phyloP scores from a whole-genome alignment of 1,140 invertebrate species.

The Acromyrmex heyeri region DNA sequence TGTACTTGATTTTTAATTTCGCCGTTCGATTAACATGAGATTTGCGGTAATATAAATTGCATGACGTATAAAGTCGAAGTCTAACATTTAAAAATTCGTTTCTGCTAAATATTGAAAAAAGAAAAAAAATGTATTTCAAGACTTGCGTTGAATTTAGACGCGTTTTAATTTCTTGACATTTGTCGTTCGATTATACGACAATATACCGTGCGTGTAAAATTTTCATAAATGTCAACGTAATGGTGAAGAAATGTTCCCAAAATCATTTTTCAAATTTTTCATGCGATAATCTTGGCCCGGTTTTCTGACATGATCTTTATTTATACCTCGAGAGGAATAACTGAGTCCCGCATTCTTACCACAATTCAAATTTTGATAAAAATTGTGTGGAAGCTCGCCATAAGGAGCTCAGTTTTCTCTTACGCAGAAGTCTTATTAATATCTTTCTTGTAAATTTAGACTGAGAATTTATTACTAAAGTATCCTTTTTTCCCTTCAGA shows the following conservation, averaged over 20 bases:
- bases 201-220: conserved; percentile 32
- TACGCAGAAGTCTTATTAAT: conserved; percentile 4
- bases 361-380: conserved; percentile 63
- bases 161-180: neutral
- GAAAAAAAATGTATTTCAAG: neutral
- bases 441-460: neutral
- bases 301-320: conserved; percentile 68
- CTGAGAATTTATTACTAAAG: neutral
- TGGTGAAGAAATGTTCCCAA: conserved; percentile 16
- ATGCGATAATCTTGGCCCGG: conserved; percentile 23
- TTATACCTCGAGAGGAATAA: conserved; percentile 63
- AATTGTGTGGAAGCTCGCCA: conserved; percentile 16
- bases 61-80: neutral
- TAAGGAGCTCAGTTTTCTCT: conserved; percentile 28
- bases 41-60: neutral
- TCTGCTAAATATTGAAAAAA: neutral
- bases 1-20: neutral
- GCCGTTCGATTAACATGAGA: neutral
- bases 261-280: conserved; percentile 53
- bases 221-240: conserved; percentile 20
- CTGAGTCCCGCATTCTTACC: conserved; percentile 37
- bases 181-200: conserved; percentile 1
- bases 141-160: neutral
- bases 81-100: neutral
- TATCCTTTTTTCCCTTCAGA: neutral